Percentiles rank a stretch among this genome's conserved stretches.
phyloP scores from a whole-genome alignment of 2,888 invertebrate species.

The Rhamnusium bicolor region DNA sequence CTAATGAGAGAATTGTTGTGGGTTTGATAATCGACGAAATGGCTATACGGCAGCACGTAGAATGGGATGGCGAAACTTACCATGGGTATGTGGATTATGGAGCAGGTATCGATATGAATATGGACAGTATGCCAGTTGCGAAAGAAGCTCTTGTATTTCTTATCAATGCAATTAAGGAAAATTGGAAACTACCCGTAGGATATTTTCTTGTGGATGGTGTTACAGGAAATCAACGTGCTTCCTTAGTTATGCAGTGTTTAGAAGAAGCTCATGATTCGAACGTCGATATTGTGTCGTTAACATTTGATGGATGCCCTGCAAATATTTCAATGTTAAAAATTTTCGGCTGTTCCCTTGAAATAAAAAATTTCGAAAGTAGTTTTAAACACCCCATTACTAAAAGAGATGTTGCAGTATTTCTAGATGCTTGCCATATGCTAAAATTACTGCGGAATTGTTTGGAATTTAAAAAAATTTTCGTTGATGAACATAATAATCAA shows the following conservation, averaged over 20 bases:
- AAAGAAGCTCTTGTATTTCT: conserved; percentile 39
- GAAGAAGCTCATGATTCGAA: background rate
- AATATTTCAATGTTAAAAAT: conserved; percentile 14
- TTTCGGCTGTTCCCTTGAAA: conserved; percentile 20
- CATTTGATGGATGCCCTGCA: too few relatives aligned
- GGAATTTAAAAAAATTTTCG: conserved; percentile 9
- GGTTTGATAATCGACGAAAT: conserved; percentile 50
- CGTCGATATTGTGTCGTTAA: background rate
- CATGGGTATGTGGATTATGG: conserved; percentile 48
- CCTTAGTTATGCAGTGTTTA: background rate
- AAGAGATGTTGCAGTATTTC: conserved; percentile 12
- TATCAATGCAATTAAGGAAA: conserved; percentile 21
- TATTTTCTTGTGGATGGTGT: conserved; percentile 29
- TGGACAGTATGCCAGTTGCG: conserved; percentile 40
- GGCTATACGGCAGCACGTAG: conserved; percentile 48
- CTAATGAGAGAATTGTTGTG: background rate
- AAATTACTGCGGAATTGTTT: conserved; percentile 39
- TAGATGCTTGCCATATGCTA: conserved; percentile 37
- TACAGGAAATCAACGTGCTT: background rate
- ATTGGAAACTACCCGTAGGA: conserved; percentile 40
- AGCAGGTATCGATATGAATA: conserved; percentile 36
- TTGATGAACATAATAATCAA: conserved; percentile 21
- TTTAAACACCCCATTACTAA: conserved; percentile 23
- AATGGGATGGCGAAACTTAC: conserved; percentile 8
- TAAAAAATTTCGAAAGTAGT: conserved; percentile 9